phyloP scores from a whole-genome alignment of 1,140 invertebrate genomes.

The Papilio glaucus region DNA sequence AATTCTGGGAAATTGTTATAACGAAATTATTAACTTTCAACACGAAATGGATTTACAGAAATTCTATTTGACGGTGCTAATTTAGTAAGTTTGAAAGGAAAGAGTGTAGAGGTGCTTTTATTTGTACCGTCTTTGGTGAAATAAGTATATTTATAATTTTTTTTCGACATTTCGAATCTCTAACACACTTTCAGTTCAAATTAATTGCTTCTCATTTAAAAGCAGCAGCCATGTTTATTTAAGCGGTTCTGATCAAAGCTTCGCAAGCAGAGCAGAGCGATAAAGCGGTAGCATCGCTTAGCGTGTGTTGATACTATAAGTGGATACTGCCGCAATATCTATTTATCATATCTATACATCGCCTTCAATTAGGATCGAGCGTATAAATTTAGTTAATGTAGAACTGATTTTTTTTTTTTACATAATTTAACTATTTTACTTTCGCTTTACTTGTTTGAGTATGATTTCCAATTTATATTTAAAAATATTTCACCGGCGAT shows the following conservation, averaged over 20 bases:
- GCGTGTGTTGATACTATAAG: constrained; percentile 35
- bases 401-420: neutral
- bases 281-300: constrained; percentile 17
- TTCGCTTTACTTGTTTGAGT: no score
- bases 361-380: neutral
- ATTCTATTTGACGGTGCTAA: constrained; percentile 22
- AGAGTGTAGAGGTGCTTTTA: neutral
- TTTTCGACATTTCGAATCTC: constrained; percentile 52
- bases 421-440: neutral
- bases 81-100: constrained; percentile 28
- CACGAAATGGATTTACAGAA: constrained; percentile 26
- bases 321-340: constrained; percentile 28
- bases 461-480: no score
- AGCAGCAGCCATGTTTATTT: constrained; percentile 54
- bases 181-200: constrained; percentile 55
- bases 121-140: neutral
- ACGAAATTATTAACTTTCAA: constrained; percentile 32
- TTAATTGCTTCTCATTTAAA: constrained; percentile 56
- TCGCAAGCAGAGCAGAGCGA: constrained; percentile 22
- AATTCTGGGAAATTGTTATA: constrained; percentile 30
- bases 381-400: neutral
- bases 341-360: constrained; percentile 8
- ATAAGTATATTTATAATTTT: constrained; percentile 37
- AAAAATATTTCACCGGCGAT: no score
- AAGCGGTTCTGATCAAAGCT: constrained; percentile 57